A percentile compares a stretch with the other conserved stretches of the same genome.
These are phyloP conservation scores for Himalopsyche japonica DNA, from an alignment of 2,888 invertebrate genomes.

Conservation along the genomic window DNA sequence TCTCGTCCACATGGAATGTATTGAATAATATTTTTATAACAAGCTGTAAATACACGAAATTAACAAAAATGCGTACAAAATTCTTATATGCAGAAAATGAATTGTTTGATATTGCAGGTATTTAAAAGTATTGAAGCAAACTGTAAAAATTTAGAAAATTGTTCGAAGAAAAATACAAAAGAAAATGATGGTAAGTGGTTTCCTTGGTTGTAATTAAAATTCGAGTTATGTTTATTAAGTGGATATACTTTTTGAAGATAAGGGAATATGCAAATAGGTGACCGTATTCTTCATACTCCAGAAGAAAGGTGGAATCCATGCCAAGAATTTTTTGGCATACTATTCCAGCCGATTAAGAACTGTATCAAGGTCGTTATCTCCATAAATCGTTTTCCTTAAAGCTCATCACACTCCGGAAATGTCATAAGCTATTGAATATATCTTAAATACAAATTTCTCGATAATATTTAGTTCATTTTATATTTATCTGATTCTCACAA, in stretches of 20 bases:
- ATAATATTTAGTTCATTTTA: too few species aligned
- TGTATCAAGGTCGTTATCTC: neutral
- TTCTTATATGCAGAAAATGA: too few species aligned
- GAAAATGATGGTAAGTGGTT: too few species aligned
- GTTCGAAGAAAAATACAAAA: neutral
- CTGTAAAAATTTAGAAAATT: neutral
- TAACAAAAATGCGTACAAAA: too few species aligned
- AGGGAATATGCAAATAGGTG: neutral
- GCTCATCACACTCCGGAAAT: neutral
- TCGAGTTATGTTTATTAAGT: neutral
- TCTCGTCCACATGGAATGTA: too few species aligned
- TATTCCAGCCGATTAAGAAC: neutral
- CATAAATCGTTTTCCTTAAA: neutral
- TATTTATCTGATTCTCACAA: too few species aligned
- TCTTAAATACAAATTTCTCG: too few species aligned
- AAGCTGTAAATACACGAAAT: too few species aligned
- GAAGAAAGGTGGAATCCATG: neutral
- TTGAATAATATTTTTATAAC: too few species aligned
- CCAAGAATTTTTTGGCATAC: neutral
- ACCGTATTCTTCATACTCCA: neutral
- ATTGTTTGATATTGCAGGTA: neutral
- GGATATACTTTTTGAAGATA: neutral
- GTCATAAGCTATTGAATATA: neutral
- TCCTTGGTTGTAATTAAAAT: too few species aligned
- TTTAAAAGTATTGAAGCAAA: neutral